Base-by-base conservation (phyloP, 64 coral and sea anemone genomes). In the Stichodactyla helianthus region DNA sequence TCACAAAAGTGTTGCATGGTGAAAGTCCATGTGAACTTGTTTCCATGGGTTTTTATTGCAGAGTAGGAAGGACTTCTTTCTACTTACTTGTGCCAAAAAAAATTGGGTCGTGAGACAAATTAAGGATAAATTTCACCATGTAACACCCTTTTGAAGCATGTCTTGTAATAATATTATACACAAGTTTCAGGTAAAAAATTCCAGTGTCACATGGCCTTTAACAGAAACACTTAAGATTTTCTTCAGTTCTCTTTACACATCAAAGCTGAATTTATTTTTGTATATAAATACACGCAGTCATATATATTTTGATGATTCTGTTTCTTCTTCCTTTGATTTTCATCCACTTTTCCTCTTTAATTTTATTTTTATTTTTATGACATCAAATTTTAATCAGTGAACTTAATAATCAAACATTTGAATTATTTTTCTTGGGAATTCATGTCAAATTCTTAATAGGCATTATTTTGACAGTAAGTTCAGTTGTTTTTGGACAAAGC, bases 211-310 rank as follows among this genome's bases (percentile, higher is more conserved):
- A 44, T 44, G 35, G 4, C 35, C 35, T 44, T 44, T 44, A 44
- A 44, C 35, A 44, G 35, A 44, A 44, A 15, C 55, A 58, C 55
- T 58, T 58, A 58, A 35, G 23, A 74, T 23, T 6, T 20, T 70
- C 20, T 4, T 70, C 65, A 27, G 65, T 22, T 70, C 22, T 74
- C 12, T 74, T 74, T 13, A 27, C 25, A 74, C 55, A 58, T 3
- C 55, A 58, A 74, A 74, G 12, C 27, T 23, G 35, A 74, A 74
- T 74, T 74, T 74, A 74, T 74, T 74, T 74, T 74, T 74, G 68
- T 74, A 74, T 26, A 74, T 74, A 74, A 23, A 27, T 74, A 26
- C 27, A 74, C 13, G 12, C 22, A 74, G 25, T 15, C 17, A 63
- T 65, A n/a, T n/a, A n/a, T 65, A 65, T 65, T 6, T 6, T 65